These are phyloP conservation scores for Macrotus californicus DNA, from an alignment of 2,113 vertebrate species.

Conservation along the genomic window DNA sequence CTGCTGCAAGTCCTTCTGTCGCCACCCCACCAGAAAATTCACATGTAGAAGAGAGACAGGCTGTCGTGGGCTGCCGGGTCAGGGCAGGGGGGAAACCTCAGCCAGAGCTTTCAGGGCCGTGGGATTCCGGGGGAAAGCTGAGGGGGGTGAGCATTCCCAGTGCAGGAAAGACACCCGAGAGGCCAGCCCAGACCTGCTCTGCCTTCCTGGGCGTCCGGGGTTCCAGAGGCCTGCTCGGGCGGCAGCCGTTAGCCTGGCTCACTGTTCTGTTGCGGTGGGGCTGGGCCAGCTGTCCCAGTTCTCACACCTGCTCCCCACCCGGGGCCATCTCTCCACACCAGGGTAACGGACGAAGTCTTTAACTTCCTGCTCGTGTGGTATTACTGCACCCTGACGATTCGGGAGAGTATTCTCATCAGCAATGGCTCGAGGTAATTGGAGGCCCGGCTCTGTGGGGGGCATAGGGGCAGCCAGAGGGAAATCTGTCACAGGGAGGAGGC, in stretches of 20 bases:
- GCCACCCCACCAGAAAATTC: background rate
- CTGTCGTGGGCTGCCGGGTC: background rate
- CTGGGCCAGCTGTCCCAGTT: background rate
- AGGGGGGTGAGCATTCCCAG: background rate
- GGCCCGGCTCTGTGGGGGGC: accelerated
- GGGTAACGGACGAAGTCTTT: slow-evolving; percentile 97
- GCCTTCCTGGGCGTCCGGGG: background rate
- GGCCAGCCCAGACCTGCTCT: background rate
- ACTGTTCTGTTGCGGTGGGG: too few relatives aligned
- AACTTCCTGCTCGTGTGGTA: slow-evolving; percentile 99
- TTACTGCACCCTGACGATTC: slow-evolving; percentile 96
- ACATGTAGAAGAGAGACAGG: background rate
- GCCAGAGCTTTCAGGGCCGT: background rate
- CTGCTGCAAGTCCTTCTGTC: background rate
- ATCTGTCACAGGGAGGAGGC: background rate
- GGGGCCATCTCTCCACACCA: slow-evolving; percentile 67
- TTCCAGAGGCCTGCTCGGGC: too few relatives aligned
- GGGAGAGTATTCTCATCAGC: slow-evolving; percentile 96
- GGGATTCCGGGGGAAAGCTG: background rate
- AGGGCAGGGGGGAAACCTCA: background rate
- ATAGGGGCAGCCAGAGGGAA: background rate
- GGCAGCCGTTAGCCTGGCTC: background rate
- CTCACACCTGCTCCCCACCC: background rate
- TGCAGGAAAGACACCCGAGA: too few relatives aligned
- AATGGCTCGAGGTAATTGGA: slow-evolving; percentile 92